Conservation (phyloP, 2,113 vertebrate genomes). For the Dasyurus viverrinus region DNA sequence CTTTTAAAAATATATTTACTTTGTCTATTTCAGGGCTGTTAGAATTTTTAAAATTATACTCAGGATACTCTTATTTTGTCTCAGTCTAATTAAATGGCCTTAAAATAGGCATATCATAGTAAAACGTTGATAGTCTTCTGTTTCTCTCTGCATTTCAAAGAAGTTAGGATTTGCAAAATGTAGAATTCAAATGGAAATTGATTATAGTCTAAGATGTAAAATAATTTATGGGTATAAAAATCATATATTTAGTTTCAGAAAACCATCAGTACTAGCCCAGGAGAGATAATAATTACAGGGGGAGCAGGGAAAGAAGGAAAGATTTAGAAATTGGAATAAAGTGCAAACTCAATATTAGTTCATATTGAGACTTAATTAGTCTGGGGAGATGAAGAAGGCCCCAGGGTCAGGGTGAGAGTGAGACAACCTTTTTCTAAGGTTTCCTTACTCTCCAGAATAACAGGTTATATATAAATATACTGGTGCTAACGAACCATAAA, state of each 20-base stretch:
- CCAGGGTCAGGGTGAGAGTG: not conserved
- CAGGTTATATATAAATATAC: no score
- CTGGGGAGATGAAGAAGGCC: not conserved
- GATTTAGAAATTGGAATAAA: slow-evolving; percentile 5
- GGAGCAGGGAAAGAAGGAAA: not conserved
- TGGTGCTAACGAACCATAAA: no score
- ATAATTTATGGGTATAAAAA: slow-evolving; percentile 15
- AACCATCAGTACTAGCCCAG: not conserved
- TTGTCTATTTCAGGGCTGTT: not conserved
- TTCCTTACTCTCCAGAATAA: no score
- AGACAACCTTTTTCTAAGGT: not conserved
- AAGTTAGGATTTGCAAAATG: not conserved
- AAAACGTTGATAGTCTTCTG: slow-evolving; percentile 6
- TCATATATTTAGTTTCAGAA: slow-evolving; percentile 14
- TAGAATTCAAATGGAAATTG: slow-evolving; percentile 12
- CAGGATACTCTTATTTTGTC: not conserved
- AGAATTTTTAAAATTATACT: slow-evolving; percentile 11
- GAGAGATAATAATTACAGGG: not conserved
- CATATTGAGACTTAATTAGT: slow-evolving; percentile 1
- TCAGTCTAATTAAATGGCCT: slow-evolving; percentile 33
- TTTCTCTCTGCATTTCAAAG: not conserved
- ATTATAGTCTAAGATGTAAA: slow-evolving; percentile 40
- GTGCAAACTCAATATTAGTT: not conserved
- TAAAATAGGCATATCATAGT: slow-evolving; percentile 23
- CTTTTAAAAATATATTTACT: slow-evolving; percentile 42